Evolutionary conservation across 2,797 vertebrate species (phyloP).

Genomic region (Aeoliscus strigatus): DNA sequence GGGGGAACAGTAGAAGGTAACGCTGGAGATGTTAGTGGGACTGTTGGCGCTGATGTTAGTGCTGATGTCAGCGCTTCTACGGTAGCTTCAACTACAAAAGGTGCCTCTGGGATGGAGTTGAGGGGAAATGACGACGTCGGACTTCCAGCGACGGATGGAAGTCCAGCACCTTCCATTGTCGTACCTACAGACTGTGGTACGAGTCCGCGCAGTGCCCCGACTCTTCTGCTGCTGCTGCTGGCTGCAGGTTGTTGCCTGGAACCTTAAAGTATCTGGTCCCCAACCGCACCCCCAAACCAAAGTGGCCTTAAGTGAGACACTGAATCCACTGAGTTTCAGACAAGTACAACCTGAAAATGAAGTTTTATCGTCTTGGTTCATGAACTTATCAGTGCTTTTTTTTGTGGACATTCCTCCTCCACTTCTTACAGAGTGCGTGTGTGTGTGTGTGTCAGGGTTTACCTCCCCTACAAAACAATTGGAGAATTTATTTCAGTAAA

Average conservation of each 20-base stretch:
- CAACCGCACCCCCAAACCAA: slow-evolving; percentile 22
- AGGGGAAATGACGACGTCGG: slow-evolving; percentile 29
- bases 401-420: neutral
- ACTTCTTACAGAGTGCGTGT: too few relatives aligned
- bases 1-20: slow-evolving; percentile 13
- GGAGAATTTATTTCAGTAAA: neutral
- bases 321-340: slow-evolving; percentile 4
- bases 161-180: slow-evolving; percentile 26
- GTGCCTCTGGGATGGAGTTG: slow-evolving; percentile 40
- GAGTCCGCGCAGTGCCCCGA: slow-evolving; percentile 12
- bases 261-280: slow-evolving; percentile 39
- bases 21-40: slow-evolving; percentile 5
- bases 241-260: slow-evolving; percentile 28
- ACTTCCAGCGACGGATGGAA: slow-evolving; percentile 5
- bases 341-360: too few relatives aligned
- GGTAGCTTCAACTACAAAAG: slow-evolving; percentile 35
- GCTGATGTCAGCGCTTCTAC: too few relatives aligned
- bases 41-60: too few relatives aligned
- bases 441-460: neutral
- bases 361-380: slow-evolving; percentile 7
- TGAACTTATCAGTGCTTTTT: slow-evolving; percentile 2
- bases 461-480: neutral
- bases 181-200: slow-evolving; percentile 21
- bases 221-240: slow-evolving; percentile 46
- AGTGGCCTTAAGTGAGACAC: slow-evolving; percentile 59